A percentile compares a stretch with the other conserved stretches of the same genome.
Conservation (phyloP, 1,140 invertebrate species). For the Marisa cornuarietis region DNA sequence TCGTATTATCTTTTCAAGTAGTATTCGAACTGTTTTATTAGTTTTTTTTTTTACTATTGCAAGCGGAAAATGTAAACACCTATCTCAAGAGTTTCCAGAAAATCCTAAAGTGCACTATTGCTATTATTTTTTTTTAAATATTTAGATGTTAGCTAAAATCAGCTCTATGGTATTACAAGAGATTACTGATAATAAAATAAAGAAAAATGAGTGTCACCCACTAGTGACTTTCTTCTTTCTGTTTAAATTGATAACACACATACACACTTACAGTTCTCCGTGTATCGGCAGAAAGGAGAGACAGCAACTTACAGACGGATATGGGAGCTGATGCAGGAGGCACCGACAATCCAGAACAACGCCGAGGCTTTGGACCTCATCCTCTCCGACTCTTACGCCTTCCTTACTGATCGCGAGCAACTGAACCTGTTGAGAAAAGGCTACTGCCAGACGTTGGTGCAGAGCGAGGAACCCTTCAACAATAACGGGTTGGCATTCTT, state of each 20-base stretch:
- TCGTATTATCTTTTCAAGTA: too few species aligned
- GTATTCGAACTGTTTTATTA: too few species aligned
- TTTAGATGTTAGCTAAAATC: too few species aligned
- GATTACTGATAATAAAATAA: background rate
- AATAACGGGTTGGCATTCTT: constrained; percentile 30
- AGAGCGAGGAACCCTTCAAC: constrained; percentile 29
- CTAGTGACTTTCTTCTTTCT: background rate
- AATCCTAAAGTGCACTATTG: background rate
- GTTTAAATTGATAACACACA: background rate
- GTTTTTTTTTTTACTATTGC: too few species aligned
- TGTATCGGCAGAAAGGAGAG: constrained; percentile 26
- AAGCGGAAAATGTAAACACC: too few species aligned
- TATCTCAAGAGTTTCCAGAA: background rate
- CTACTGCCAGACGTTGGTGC: constrained; percentile 28
- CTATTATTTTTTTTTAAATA: background rate
- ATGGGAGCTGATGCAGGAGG: constrained; percentile 25
- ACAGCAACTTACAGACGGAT: constrained; percentile 17
- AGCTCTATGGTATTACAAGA: background rate
- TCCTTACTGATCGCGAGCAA: constrained; percentile 29
- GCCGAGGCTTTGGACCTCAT: constrained; percentile 24
- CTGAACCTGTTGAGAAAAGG: constrained; percentile 24
- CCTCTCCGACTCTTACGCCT: constrained; percentile 26
- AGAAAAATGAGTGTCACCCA: background rate
- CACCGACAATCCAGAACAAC: constrained; percentile 12
- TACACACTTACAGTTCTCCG: background rate